Evolutionary conservation across 2,888 invertebrate species (phyloP), one percentile per base, ranked within the genome.

Genomic region (Myathropa florea): DNA sequence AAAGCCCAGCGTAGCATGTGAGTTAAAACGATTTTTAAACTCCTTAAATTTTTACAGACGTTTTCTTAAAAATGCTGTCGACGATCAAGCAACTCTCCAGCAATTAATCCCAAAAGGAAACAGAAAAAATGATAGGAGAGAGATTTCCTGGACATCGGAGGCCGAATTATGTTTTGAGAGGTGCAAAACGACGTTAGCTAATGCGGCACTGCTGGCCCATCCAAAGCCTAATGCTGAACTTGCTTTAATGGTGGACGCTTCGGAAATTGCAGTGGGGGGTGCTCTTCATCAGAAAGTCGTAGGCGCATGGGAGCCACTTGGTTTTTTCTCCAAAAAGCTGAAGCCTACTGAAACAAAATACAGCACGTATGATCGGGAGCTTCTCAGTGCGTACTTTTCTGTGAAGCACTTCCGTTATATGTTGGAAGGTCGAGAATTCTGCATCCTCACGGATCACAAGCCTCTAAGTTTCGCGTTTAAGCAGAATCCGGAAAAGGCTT

Each of bases 331-430:
- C 1, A 88, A 88, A 64, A 91, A 90, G 33, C 78, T 92, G 1
- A 89, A 75, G 14, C 73, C 89, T 0, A 76, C 91, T 0, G 90
- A 93, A 81, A 68, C 53, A 4, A 91, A 90, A 9, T 93, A 92
- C 24, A 82, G 81, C 55, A 63, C 71, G 0, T 92, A 92, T 78
- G 92, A 93, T 80, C 61, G 64, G 12, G 86, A 88, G 57, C 24
- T 93, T 0, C 87, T 91, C 3, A 91, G 91, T 0, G 90, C 92
- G 0, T 93, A 92, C 67, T 82, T 89, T 33, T 90, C 91, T 0
- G 88, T 93, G 0, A 90, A 90, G 59, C 84, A 88, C 67, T 89
- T 89, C 46, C 80, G 80, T 21, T 88, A n/a, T n/a, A n/a, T n/a
- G n/a, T n/a, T n/a, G n/a, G n/a, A n/a, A n/a, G n/a, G n/a, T n/a